These are phyloP conservation scores for Hydroisotoma schaefferi DNA, from an alignment of 2,888 invertebrate species.

Conservation along the genomic window DNA sequence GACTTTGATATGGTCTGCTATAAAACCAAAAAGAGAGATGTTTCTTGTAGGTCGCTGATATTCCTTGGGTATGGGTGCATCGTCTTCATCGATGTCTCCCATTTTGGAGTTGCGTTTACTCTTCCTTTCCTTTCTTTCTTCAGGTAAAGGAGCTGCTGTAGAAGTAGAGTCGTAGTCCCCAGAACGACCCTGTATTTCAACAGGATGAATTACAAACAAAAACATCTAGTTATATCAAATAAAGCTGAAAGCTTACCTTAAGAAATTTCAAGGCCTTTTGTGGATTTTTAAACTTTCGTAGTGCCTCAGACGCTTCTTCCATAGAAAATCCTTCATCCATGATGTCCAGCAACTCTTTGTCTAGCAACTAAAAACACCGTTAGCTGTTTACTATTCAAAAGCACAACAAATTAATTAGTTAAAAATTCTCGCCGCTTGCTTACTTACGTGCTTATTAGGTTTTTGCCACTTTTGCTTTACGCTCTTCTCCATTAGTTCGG, in stretches of 20 bases:
- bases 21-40: slow-evolving; percentile 46
- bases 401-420: slow-evolving; percentile 9
- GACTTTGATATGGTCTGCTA: slow-evolving; percentile 38
- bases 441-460: slow-evolving; percentile 33
- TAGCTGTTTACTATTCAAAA: slow-evolving; percentile 8
- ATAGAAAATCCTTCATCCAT: slow-evolving; percentile 45
- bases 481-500: slow-evolving; percentile 37
- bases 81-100: slow-evolving; percentile 39
- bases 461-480: slow-evolving; percentile 37
- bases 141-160: slow-evolving; percentile 19
- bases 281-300: slow-evolving; percentile 39
- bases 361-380: slow-evolving; percentile 40
- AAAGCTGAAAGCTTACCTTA: slow-evolving; percentile 29
- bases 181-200: not conserved
- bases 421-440: not conserved
- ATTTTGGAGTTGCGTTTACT: slow-evolving; percentile 18
- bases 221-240: too few species aligned
- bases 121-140: slow-evolving; percentile 32
- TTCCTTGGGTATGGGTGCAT: slow-evolving; percentile 41
- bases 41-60: slow-evolving; percentile 39
- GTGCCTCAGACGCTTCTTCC: slow-evolving; percentile 41
- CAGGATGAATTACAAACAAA: too few species aligned
- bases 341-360: slow-evolving; percentile 43
- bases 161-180: too few species aligned
- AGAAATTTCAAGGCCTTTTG: slow-evolving; percentile 41